A percentile compares a stretch with the other conserved stretches of the same genome.
Conservation (phyloP, 2,888 invertebrate species). For the Tachina grossa region DNA sequence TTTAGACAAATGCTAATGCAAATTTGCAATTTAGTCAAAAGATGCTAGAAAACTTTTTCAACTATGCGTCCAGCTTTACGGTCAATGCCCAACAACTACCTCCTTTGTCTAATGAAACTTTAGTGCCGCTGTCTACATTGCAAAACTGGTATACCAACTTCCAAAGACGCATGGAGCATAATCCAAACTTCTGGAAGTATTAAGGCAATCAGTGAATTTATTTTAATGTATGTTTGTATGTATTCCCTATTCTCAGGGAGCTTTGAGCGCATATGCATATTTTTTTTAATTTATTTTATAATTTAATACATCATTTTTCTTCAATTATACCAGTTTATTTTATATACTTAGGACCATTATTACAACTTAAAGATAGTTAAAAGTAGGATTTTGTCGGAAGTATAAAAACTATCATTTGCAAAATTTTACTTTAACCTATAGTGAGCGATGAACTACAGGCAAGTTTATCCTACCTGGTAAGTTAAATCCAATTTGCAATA, state of each 20-base stretch:
- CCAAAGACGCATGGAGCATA: conserved; percentile 92
- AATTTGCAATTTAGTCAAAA: conserved; percentile 91
- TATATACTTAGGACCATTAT: no score
- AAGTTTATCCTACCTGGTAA: no score
- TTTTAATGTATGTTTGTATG: not conserved
- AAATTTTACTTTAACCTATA: no score
- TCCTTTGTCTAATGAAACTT: conserved; percentile 89
- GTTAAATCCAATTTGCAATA: no score
- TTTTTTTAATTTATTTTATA: not conserved
- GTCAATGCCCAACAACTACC: conserved; percentile 91
- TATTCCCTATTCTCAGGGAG: conserved; percentile 32
- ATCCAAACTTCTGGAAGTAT: conserved; percentile 96
- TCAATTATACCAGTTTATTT: conserved; percentile 16
- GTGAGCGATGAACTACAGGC: no score
- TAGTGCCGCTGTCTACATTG: conserved; percentile 93
- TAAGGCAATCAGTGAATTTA: conserved; percentile 47
- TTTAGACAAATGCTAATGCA: conserved; percentile 82
- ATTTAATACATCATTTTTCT: not conserved
- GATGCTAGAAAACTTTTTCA: conserved; percentile 96
- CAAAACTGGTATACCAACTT: conserved; percentile 98
- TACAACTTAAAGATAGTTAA: no score
- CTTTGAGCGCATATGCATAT: not conserved
- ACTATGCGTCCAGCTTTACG: conserved; percentile 95
- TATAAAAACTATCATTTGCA: no score
- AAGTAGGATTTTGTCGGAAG: no score